These are phyloP conservation scores for Pediacus dermestoides DNA, from an alignment of 2,888 invertebrate genomes.

Conservation along the genomic window DNA sequence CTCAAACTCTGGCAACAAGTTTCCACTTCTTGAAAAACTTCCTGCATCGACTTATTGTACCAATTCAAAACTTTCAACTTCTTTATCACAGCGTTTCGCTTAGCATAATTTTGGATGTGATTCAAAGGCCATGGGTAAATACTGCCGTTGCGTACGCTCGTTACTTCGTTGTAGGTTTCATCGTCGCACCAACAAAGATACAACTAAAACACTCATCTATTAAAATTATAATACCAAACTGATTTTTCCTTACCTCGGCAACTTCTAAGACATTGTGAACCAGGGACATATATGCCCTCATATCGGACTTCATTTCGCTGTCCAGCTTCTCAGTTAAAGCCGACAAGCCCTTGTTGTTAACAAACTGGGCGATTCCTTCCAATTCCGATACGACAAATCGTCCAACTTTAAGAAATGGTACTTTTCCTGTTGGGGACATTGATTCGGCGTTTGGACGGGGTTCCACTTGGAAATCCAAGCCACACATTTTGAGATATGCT, in stretches of 20 bases:
- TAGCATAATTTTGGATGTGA: constrained; percentile 73
- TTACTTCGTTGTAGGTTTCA: constrained; percentile 75
- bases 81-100: constrained; percentile 65
- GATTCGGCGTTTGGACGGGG: constrained; percentile 89
- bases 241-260: constrained; percentile 66
- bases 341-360: constrained; percentile 77
- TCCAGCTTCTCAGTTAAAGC: constrained; percentile 66
- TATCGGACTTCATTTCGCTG: constrained; percentile 78
- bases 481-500: constrained; percentile 90
- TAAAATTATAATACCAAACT: neutral
- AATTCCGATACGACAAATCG: constrained; percentile 85
- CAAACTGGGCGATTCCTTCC: constrained; percentile 87
- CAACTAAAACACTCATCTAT: constrained; percentile 52
- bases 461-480: constrained; percentile 76
- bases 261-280: constrained; percentile 85
- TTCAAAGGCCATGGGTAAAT: constrained; percentile 94
- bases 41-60: constrained; percentile 73
- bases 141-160: constrained; percentile 79
- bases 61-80: constrained; percentile 77
- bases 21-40: constrained; percentile 74
- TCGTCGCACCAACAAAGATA: constrained; percentile 86
- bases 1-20: constrained; percentile 86
- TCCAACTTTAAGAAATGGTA: constrained; percentile 91
- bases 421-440: constrained; percentile 92
- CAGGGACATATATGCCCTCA: constrained; percentile 90